phyloP scores from a whole-genome alignment of 2,888 invertebrate genomes.

The Glyphotaelius pellucidus region DNA sequence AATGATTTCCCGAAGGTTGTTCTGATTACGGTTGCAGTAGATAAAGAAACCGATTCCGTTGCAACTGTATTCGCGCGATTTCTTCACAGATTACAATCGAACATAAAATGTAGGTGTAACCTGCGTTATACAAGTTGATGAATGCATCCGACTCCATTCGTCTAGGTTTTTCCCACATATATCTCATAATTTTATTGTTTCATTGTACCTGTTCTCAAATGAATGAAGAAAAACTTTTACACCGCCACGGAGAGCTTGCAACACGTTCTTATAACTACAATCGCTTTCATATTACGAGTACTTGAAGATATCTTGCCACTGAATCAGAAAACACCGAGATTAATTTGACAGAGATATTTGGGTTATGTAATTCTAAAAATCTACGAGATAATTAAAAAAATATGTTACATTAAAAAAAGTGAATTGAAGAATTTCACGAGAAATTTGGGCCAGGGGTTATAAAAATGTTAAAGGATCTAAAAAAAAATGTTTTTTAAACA shows the following conservation, averaged over 20 bases:
- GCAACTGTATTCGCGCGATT: constrained; percentile 9
- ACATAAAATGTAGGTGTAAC: constrained; percentile 18
- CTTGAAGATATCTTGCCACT: not conserved
- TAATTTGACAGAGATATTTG: not conserved
- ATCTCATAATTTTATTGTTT: constrained; percentile 45
- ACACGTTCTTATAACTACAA: constrained; percentile 3
- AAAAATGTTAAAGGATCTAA: not conserved
- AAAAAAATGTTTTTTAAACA: no score
- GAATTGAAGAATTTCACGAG: not conserved
- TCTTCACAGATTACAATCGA: constrained; percentile 26
- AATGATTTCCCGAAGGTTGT: not conserved
- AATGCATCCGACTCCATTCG: constrained; percentile 42
- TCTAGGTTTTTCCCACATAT: constrained; percentile 43
- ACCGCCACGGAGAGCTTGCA: not conserved
- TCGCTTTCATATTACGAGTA: constrained; percentile 25
- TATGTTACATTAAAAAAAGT: not conserved
- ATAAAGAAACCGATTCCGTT: not conserved
- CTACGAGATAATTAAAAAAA: not conserved
- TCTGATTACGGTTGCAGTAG: not conserved
- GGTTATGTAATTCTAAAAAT: not conserved
- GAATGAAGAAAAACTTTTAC: constrained; percentile 3
- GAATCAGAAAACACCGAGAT: not conserved
- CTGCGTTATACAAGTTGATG: constrained; percentile 41
- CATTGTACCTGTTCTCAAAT: constrained; percentile 13
- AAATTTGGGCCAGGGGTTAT: not conserved